Evolutionary conservation across 2,888 invertebrate species (phyloP).

Genomic region (Microctonus brassicae): DNA sequence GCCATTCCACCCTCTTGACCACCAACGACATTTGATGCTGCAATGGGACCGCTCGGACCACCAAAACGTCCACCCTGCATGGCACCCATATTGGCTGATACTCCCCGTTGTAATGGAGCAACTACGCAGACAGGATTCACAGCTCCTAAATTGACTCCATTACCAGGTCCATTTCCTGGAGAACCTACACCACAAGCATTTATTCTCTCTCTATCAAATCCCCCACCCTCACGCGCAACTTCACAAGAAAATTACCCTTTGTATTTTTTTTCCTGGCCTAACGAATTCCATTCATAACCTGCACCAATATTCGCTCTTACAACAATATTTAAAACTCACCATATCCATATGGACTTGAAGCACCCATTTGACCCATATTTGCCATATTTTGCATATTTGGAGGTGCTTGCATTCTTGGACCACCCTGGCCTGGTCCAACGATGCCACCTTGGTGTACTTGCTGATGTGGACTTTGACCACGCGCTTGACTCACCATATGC

Average conservation of each 20-base stretch:
- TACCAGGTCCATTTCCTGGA: conserved; percentile 60
- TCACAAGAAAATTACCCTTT: not conserved
- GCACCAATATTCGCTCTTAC: not conserved
- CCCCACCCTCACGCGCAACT: too few species aligned
- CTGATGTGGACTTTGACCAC: conserved; percentile 69
- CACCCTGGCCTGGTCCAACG: conserved; percentile 72
- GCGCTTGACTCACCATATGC: conserved; percentile 63
- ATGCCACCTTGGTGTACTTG: conserved; percentile 69
- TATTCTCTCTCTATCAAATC: conserved; percentile 8
- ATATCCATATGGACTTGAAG: conserved; percentile 68
- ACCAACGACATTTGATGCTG: conserved; percentile 70
- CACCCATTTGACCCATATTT: conserved; percentile 67
- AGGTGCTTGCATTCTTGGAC: conserved; percentile 76
- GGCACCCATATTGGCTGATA: conserved; percentile 66
- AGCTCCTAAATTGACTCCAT: conserved; percentile 60
- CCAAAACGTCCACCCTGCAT: conserved; percentile 67
- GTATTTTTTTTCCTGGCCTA: not conserved
- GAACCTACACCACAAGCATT: conserved; percentile 52
- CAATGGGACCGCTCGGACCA: conserved; percentile 67
- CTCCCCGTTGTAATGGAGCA: conserved; percentile 72
- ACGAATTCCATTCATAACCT: not conserved
- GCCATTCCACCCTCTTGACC: conserved; percentile 78
- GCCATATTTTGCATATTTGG: conserved; percentile 71
- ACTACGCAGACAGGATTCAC: conserved; percentile 70
- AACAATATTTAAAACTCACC: conserved; percentile 50